Evolutionary conservation across 2,113 vertebrate genomes (phyloP), one percentile per base, ranked within the genome.

Genomic region (Dendrocopos noguchii): DNA sequence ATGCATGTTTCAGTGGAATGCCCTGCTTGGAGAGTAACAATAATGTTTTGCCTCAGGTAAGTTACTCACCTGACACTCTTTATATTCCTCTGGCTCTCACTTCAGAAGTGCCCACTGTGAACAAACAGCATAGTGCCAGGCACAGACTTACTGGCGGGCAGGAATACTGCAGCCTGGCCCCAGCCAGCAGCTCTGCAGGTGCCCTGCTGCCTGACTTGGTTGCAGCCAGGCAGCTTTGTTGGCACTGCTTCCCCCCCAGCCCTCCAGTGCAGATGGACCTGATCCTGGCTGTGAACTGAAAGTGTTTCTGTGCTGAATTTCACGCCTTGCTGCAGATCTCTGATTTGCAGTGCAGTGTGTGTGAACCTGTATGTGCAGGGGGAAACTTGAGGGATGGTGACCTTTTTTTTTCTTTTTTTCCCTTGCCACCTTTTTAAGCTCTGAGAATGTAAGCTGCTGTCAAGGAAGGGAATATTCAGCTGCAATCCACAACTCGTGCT

Each of bases 11-110:
- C 29, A 57, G 39, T 86, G 80, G 15, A 78, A 75, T 68, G 33
- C 27, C 22, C 34, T 86, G 29, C 19, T 66, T 75, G 53, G 47
- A 91, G 53, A 64, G 44, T 87, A 28, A 75, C 80, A 94, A 64
- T 64, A 91, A 36, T 84, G 28, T 86, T 92, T 93, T 88, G 80
- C 85, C 79, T 90, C 68, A 81, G 91, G 65, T 91, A 46, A 84
- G 70, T 91, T 92, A 46, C 59, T 81, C 47, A 52, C 60, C 64
- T 86, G 12, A 6, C n/a, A 61, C 68, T 91, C 86, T 83, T 71
- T 71, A 5, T 86, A 55, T 86, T 80, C 34, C 55, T 52, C 60
- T 79, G 87, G 18, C 44, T 85, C 53, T 68, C 29, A 5, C 53
- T 91, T 96, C 14, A 44, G 0, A 90, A 90, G 61, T 31, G 29